Percentiles rank a stretch among this genome's conserved stretches.
These are phyloP conservation scores for Xylocampa areola DNA, from an alignment of 2,888 invertebrate species.

Conservation along the genomic window DNA sequence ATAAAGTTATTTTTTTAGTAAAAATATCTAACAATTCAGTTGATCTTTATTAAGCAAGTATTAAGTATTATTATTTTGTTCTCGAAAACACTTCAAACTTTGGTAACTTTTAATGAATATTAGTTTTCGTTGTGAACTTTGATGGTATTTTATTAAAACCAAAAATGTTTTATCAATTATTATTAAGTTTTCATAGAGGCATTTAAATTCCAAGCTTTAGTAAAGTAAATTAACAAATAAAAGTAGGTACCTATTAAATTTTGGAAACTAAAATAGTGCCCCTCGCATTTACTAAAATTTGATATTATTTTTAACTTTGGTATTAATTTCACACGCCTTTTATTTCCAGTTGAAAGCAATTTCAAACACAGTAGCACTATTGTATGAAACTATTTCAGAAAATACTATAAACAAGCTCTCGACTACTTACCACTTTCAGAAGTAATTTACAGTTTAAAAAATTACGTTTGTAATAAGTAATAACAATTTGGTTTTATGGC, in stretches of 20 bases:
- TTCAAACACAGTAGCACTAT: too few species aligned
- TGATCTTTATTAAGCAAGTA: slow-evolving; percentile 20
- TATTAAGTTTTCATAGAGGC: background rate
- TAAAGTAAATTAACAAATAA: background rate
- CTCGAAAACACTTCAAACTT: slow-evolving; percentile 11
- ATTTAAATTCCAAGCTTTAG: background rate
- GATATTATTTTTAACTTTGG: too few species aligned
- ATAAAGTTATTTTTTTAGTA: slow-evolving; percentile 17
- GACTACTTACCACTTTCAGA: slow-evolving; percentile 24
- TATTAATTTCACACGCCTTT: too few species aligned
- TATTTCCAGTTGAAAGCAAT: too few species aligned
- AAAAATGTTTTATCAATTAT: slow-evolving; percentile 18
- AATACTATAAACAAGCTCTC: slow-evolving; percentile 1
- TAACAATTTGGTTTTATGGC: slow-evolving; percentile 41
- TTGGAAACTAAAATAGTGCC: background rate
- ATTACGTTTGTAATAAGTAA: slow-evolving; percentile 33
- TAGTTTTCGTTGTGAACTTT: slow-evolving; percentile 34
- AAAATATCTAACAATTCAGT: slow-evolving; percentile 15
- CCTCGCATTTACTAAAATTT: slow-evolving; percentile 3
- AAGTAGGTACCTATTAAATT: background rate
- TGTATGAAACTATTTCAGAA: background rate
- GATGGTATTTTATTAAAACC: slow-evolving; percentile 12
- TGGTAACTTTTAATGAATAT: slow-evolving; percentile 35
- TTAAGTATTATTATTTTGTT: slow-evolving; percentile 24
- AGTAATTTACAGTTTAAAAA: slow-evolving; percentile 33